Percentiles rank a stretch among this genome's conserved stretches.
These are phyloP conservation scores for Cacoxenus indagator DNA, from an alignment of 2,888 invertebrate species.

Conservation along the genomic window DNA sequence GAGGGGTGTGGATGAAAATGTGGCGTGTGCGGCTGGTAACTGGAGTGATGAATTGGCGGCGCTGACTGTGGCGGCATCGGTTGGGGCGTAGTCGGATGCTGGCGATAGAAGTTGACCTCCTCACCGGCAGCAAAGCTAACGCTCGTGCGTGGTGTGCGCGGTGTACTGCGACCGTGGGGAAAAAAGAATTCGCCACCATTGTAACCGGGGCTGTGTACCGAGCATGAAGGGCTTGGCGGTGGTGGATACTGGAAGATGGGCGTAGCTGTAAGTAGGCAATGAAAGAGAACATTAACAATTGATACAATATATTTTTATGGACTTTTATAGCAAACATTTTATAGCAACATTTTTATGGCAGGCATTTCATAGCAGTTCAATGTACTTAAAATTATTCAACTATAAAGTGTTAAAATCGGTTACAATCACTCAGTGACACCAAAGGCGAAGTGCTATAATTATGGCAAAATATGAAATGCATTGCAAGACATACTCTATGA, in stretches of 20 bases:
- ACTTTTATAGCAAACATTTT: neutral
- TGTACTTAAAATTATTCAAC: too few species aligned
- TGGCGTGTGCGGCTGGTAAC: constrained; percentile 48
- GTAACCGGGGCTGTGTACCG: constrained; percentile 61
- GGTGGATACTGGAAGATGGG: constrained; percentile 69
- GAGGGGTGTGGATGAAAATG: constrained; percentile 54
- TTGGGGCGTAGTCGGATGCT: constrained; percentile 52
- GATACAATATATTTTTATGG: neutral
- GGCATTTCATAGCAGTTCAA: neutral
- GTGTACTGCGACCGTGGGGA: constrained; percentile 63
- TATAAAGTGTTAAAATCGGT: too few species aligned
- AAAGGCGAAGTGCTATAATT: too few species aligned
- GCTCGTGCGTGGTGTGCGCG: constrained; percentile 66
- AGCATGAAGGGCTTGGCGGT: constrained; percentile 70
- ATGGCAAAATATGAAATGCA: too few species aligned
- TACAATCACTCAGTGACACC: too few species aligned
- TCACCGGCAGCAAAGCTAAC: constrained; percentile 65
- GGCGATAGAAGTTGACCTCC: constrained; percentile 65
- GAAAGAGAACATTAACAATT: neutral
- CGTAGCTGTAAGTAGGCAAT: constrained; percentile 57
- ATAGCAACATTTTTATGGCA: neutral
- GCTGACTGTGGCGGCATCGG: constrained; percentile 65
- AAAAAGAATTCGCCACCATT: constrained; percentile 68
- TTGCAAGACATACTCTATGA: too few species aligned
- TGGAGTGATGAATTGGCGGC: constrained; percentile 59